phyloP scores from a whole-genome alignment of 2,113 vertebrate species.

The Trematocara macrostoma region DNA sequence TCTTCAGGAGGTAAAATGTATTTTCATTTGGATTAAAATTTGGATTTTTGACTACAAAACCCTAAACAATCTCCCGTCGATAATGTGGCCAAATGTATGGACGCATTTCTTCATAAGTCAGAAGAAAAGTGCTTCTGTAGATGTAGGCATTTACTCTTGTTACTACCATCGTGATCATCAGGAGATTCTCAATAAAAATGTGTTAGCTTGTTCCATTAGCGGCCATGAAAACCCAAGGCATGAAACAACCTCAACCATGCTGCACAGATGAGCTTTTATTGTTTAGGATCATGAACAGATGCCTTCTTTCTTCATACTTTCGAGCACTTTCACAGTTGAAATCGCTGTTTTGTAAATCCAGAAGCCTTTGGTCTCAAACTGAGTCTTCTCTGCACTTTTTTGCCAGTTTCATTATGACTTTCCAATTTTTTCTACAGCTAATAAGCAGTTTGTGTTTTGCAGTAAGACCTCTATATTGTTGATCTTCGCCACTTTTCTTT shows the following conservation, averaged over 20 bases:
- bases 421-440: background rate
- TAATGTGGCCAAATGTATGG: background rate
- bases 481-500: background rate
- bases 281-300: background rate
- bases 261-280: background rate
- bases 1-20: background rate
- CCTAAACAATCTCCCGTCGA: rapidly evolving
- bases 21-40: background rate
- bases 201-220: background rate
- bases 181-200: background rate
- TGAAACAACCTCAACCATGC: background rate
- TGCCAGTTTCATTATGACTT: background rate
- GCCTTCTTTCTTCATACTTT: background rate
- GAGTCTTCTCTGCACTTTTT: background rate
- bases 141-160: background rate
- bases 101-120: background rate
- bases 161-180: background rate
- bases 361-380: background rate
- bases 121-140: background rate
- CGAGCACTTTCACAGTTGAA: background rate
- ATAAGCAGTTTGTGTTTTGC: background rate
- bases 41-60: background rate
- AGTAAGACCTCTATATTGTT: background rate
- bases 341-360: background rate
- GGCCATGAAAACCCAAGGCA: background rate